Conservation (phyloP, 2,113 vertebrate genomes). For the Daboia siamensis region DNA sequence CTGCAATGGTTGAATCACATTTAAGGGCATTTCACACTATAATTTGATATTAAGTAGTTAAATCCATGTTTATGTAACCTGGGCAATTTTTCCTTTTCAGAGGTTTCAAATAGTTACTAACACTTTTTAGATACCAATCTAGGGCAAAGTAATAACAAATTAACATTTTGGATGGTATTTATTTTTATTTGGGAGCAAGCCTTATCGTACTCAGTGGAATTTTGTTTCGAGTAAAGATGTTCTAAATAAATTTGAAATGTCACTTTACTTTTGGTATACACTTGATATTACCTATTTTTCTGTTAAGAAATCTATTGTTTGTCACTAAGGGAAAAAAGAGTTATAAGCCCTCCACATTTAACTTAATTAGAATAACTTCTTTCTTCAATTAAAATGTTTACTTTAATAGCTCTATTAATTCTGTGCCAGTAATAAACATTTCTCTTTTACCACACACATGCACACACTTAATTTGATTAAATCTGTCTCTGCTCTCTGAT, state of each 20-base stretch:
- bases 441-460: neutral
- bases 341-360: conserved; percentile 19
- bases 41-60: neutral
- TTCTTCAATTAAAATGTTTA: conserved; percentile 23
- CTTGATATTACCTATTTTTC: neutral
- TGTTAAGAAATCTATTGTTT: neutral
- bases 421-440: conserved; percentile 1
- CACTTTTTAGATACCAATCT: neutral
- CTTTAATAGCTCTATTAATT: conserved; percentile 19
- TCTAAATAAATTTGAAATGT: conserved; percentile 1
- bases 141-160: neutral
- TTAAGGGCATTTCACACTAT: neutral
- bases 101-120: neutral
- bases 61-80: neutral
- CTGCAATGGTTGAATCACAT: neutral
- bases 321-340: neutral
- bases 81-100: neutral
- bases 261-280: neutral
- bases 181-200: neutral
- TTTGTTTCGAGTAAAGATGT: neutral
- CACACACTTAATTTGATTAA: conserved; percentile 12
- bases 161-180: neutral
- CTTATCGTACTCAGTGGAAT: neutral
- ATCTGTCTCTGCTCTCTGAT: neutral
- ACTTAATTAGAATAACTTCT: conserved; percentile 25